A percentile compares a stretch with the other conserved stretches of the same genome.
Conservation (phyloP, 2,888 invertebrate species). For the Catotricha subobsoleta region DNA sequence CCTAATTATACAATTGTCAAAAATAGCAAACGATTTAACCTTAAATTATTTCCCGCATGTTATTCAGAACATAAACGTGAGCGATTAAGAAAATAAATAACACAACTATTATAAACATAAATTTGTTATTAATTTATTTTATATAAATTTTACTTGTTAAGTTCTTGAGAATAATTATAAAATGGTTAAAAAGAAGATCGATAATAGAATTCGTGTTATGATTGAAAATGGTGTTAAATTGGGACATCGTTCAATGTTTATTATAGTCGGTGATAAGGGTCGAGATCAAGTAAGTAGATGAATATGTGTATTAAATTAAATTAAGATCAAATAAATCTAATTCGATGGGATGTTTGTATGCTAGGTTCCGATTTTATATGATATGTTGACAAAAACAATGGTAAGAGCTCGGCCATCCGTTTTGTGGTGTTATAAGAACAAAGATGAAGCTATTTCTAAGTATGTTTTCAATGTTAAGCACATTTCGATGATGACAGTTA, state of each 20-base stretch:
- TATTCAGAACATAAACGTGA: too few species aligned
- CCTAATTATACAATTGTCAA: too few species aligned
- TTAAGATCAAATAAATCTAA: background rate
- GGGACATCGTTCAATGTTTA: conserved; percentile 85
- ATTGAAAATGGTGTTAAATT: conserved; percentile 92
- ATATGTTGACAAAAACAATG: conserved; percentile 88
- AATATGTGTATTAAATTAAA: background rate
- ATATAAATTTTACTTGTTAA: too few species aligned
- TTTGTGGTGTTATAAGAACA: conserved; percentile 96
- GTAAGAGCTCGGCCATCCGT: conserved; percentile 87
- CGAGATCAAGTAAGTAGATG: conserved; percentile 63
- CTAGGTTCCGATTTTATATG: conserved; percentile 89
- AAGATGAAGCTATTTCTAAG: conserved; percentile 77
- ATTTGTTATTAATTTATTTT: too few species aligned
- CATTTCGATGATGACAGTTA: background rate
- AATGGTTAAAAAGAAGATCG: conserved; percentile 90
- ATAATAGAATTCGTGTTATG: conserved; percentile 83
- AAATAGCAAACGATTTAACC: too few species aligned
- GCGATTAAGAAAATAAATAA: too few species aligned
- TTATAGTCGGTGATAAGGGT: conserved; percentile 88
- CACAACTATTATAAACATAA: too few species aligned
- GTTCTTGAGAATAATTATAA: too few species aligned
- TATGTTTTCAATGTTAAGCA: too few species aligned
- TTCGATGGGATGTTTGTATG: background rate
- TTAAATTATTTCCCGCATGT: too few species aligned